These are phyloP conservation scores for Embidobia sp. DNA, from an alignment of 2,888 invertebrate genomes.

Conservation along the genomic window DNA sequence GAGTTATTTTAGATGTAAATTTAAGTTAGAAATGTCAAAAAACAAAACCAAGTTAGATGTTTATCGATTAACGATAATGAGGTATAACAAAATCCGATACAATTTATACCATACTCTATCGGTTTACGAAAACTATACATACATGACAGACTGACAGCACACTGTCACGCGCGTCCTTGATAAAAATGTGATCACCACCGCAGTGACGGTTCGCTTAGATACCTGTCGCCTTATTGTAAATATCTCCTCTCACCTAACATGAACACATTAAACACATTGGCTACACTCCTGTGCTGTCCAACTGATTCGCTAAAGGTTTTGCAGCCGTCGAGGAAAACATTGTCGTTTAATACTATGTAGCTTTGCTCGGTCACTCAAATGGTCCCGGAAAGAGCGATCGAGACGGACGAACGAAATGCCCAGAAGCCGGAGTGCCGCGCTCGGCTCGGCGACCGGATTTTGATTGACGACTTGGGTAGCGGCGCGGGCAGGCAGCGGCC, in stretches of 20 bases:
- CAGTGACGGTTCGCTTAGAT: slow-evolving; percentile 58
- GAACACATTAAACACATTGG: slow-evolving; percentile 65
- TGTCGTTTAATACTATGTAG: slow-evolving; percentile 44
- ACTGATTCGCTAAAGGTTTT: slow-evolving; percentile 50
- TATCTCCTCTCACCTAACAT: slow-evolving; percentile 55
- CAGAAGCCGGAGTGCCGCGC: slow-evolving; percentile 24
- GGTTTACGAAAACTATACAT: too few relatives aligned
- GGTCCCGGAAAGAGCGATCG: slow-evolving; percentile 42
- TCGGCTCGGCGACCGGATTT: slow-evolving; percentile 15
- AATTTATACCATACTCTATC: too few relatives aligned
- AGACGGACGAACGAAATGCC: slow-evolving; percentile 20
- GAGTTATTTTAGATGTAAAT: too few relatives aligned
- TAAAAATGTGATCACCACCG: slow-evolving; percentile 67
- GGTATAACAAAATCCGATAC: too few relatives aligned
- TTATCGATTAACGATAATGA: too few relatives aligned
- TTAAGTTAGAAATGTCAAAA: too few relatives aligned
- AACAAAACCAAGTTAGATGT: too few relatives aligned
- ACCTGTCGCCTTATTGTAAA: slow-evolving; percentile 58
- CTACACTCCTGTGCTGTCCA: slow-evolving; percentile 49
- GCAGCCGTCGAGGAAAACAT: slow-evolving; percentile 54
- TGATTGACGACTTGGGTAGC: background rate
- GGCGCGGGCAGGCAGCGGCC: slow-evolving; percentile 13
- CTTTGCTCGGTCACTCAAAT: slow-evolving; percentile 33
- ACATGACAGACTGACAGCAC: too few relatives aligned
- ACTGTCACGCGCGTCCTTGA: slow-evolving; percentile 61